These are phyloP conservation scores for Percopsis transmontana DNA, from an alignment of 2,113 vertebrate species.

Conservation along the genomic window DNA sequence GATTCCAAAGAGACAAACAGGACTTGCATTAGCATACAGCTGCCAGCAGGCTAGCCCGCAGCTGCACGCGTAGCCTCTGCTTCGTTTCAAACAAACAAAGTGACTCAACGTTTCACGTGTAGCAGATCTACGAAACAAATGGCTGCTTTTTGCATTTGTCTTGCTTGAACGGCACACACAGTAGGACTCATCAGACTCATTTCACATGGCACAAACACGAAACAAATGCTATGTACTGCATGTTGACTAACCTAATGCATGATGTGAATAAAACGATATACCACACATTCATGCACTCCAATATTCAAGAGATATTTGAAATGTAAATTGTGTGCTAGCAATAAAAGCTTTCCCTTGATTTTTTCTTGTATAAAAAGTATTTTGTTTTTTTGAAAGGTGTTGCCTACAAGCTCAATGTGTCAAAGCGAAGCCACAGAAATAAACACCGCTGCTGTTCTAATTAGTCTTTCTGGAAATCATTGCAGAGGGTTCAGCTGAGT, in stretches of 20 bases:
- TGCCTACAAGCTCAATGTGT: neutral
- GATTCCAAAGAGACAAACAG: constrained; percentile 65
- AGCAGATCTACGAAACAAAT: constrained; percentile 21
- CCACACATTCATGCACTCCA: no score
- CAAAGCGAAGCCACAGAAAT: constrained; percentile 1
- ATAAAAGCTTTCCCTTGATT: neutral
- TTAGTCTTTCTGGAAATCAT: constrained; percentile 1
- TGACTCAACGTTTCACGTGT: constrained; percentile 36
- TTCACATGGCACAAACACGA: neutral
- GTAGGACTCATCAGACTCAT: neutral
- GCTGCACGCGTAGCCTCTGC: constrained; percentile 55
- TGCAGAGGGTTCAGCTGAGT: neutral
- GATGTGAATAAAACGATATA: no score
- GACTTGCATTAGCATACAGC: constrained; percentile 70
- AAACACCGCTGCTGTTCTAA: neutral
- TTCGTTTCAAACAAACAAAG: constrained; percentile 56
- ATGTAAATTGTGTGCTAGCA: neutral
- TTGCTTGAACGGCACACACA: constrained; percentile 18
- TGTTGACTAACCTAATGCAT: neutral
- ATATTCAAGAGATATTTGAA: neutral
- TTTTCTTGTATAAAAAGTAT: neutral
- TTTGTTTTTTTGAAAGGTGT: neutral
- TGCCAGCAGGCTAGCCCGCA: constrained; percentile 65
- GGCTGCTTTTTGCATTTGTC: constrained; percentile 25
- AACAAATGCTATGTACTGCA: neutral